Evolutionary conservation across 2,888 invertebrate genomes (phyloP), one percentile per base, ranked within the genome.

Genomic region (Mythimna albipuncta): DNA sequence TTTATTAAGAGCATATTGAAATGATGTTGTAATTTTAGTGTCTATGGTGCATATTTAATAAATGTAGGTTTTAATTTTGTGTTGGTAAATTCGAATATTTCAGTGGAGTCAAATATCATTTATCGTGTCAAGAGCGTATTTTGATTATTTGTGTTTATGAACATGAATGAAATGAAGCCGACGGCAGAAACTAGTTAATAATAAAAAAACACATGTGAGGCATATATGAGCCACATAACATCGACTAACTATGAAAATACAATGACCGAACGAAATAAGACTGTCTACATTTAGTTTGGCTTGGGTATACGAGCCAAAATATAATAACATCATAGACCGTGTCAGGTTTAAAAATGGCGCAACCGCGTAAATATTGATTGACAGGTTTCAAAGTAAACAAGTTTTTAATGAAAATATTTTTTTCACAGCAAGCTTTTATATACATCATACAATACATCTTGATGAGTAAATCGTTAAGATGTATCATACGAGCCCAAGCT

Each of bases 231-330:
- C 13, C 26, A 11, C 26, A 54, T 21, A 55, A 26, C 55, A 55
- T 6, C 55, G 9, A 1, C 1, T 58, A 10, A 5, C 10, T 1
- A 9, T 58, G 35, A 19, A 58, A 5, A 57, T 32, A 19, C 44
- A 75, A 75, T 52, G 9, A 11, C 16, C 44, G 26, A 19, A 26
- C 6, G n/a, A 58, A 55, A 41, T 38, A 7, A 26, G 5, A n/a
- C 10, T 11, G 41, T 13, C 32, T 44, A 47, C 47, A 47, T 47
- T 47, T 47, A 32, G 32, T 57, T 32, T 32, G 5, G 1, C 19
- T 32, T 57, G 21, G 21, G 9, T 32, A 41, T 21, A 41, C 6
- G 63, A 50, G 79, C 79, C 71, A 78, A 70, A 69, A 70, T 47
- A 57, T 77, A 41, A 77, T 21, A n/a, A 9, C 47, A 35, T n/a